Conservation (phyloP, 1,140 invertebrate genomes). For the Ptiloglossa arizonensis region DNA sequence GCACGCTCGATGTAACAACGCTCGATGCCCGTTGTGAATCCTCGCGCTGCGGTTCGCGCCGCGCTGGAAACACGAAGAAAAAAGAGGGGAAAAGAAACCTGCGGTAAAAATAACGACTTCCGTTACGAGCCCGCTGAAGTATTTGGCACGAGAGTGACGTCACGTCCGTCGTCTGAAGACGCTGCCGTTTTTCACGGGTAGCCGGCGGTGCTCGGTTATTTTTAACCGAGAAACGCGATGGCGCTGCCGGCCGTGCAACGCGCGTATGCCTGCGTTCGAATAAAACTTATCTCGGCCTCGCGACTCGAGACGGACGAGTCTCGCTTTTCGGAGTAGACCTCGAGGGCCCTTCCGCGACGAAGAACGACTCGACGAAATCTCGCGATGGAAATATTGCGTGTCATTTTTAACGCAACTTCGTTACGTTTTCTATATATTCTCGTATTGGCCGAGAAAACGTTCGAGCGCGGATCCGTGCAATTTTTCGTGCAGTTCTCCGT, state of each 20-base stretch:
- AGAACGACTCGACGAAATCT: too few species aligned
- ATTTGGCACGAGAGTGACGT: slow-evolving; percentile 62
- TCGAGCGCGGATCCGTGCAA: too few species aligned
- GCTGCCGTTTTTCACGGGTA: slow-evolving; percentile 22
- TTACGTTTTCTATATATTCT: too few species aligned
- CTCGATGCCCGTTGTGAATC: slow-evolving; percentile 36
- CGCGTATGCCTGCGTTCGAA: neutral
- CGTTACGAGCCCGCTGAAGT: slow-evolving; percentile 48
- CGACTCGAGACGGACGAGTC: too few species aligned
- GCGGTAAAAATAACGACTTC: slow-evolving; percentile 57
- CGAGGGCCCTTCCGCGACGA: too few species aligned
- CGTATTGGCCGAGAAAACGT: too few species aligned
- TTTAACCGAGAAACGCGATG: slow-evolving; percentile 3
- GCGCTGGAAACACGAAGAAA: too few species aligned
- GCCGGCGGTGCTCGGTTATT: slow-evolving; percentile 17
- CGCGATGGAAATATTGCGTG: too few species aligned
- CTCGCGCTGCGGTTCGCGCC: slow-evolving; percentile 39
- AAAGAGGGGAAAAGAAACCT: slow-evolving; percentile 12
- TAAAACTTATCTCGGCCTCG: too few species aligned
- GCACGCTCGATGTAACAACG: neutral
- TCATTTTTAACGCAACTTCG: too few species aligned
- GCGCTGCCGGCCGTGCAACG: neutral
- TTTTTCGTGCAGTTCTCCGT: too few species aligned
- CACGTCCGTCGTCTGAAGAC: slow-evolving; percentile 63
- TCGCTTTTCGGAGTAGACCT: too few species aligned